Evolutionary conservation across 2,888 invertebrate genomes (phyloP), one percentile per base, ranked within the genome.

Genomic region (Macrophya alboannulata): DNA sequence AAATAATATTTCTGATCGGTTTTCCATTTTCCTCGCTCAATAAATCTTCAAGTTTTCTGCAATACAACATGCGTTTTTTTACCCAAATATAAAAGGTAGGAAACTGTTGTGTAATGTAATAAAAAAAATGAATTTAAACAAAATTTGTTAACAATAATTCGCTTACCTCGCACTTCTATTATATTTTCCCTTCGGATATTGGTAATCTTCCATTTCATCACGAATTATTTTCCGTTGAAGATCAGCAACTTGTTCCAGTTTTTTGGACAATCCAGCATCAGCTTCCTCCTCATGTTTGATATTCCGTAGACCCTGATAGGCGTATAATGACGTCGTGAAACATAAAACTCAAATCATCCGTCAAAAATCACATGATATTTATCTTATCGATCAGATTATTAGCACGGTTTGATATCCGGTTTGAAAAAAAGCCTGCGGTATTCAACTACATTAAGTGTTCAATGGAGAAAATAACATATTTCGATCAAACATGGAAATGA

Each of bases 1-100:
- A 94, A 88, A 98, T 96, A 76, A 98, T 93, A 92, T 96, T 97
- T 88, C 97, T 95, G 85, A 97, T 92, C 5, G 98, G 98, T 85
- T 94, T 95, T 21, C 98, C 98, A 71, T 95, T 96, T 65, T 95
- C 94, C 89, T 96, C 96, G 89, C 96, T 94, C 1, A 97, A 95
- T 90, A 97, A 95, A 90, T 97, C 96, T 85, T 96, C 94, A 86
- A 97, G 92, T 87, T 95, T 95, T 85, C 94, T 94, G 85, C 1
- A 85, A 59, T 8, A 21, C 3, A 21, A 59, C n/a, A 59, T 17
- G 4, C 5, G 4, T 17, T 51, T 17, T 2, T 17, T 17, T 5
- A 5, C 9, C 4, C 0, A 17, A 51, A 17, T 51, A 51, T 5
- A 17, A 17, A 51, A 51, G 51, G 17, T 51, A 31, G 31, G 31